Evolutionary conservation across 2,888 invertebrate species (phyloP), one percentile per base, ranked within the genome.

Genomic region (Dynastes grantii): DNA sequence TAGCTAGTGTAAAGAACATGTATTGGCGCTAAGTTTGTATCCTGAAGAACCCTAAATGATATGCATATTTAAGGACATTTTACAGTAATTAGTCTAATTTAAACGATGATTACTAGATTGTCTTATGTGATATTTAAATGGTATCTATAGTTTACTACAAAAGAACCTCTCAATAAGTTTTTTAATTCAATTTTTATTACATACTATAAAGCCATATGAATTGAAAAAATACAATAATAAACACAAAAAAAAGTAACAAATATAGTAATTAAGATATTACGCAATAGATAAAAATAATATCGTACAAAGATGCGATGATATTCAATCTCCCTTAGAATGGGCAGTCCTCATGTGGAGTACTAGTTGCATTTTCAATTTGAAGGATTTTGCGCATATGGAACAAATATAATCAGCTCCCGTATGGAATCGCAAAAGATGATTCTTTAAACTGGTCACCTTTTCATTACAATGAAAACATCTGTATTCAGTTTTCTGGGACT

Each of bases 371-470:
- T 45, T 68, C n/a, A 6, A 13, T 11, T 64, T 63, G n/a, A 55
- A 79, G 9, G 1, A n/a, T 11, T 58, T 63, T 0, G 32, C 40
- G 49, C 78, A 79, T 3, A 53, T 9, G 13, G 70, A n/a, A 49
- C 78, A 79, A 5, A 51, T 63, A 22, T 58, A 37, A 1, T 40
- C 58, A 27, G 67, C 45, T 32, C 58, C 27, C 9, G 58, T 77
- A 16, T 76, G 76, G 13, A n/a, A 55, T 9, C n/a, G 32, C 8
- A 63, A 67, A 0, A 67, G 27, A 67, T 76, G 76, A 8, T 40
- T 22, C 3, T 58, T 22, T 11, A 67, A 37, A 55, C 29, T 45
- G 2, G 16, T n/a, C 2, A 76, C 67, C 9, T 37, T 76, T 37
- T 27, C 5, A 40, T 77, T 55, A 40, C 76, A 76, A 32, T 29